Evolutionary conservation across 23 tunicate genomes (phyloP), one percentile per base, ranked within the genome.

Genomic region (Trididemnum nubilum): DNA sequence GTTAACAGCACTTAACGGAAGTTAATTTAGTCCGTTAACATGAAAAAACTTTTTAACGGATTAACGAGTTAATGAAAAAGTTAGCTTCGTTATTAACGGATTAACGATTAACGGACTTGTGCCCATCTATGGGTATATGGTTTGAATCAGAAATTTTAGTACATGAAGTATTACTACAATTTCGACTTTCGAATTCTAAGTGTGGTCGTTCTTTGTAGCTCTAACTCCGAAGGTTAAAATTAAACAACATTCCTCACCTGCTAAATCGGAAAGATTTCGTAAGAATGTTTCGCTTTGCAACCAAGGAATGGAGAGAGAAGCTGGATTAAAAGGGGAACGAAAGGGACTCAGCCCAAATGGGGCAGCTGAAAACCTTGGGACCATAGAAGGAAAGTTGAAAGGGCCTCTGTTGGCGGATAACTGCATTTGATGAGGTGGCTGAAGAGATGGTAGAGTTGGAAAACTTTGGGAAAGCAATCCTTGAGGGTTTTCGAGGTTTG

Each of bases 211-310:
- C n/a, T n/a, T n/a, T n/a, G n/a, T n/a, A n/a, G n/a, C n/a, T n/a
- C n/a, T n/a, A n/a, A n/a, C n/a, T n/a, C n/a, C n/a, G n/a, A n/a
- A n/a, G n/a, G n/a, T n/a, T n/a, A n/a, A n/a, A n/a, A n/a, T n/a
- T n/a, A n/a, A n/a, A n/a, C n/a, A n/a, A n/a, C 32, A 36, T n/a
- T 1, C 64, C 35, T 78, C 59, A 85, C 90, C 90, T 49, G 90
- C 84, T 29, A 78, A 65, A 26, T 85, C 88, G 0, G 64, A 76
- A 27, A 85, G 63, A 29, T 73, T 78, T 31, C 90, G 38, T 27
- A 85, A n/a, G 26, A 85, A 57, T 21, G 83, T 76, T 28, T 85
- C 90, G 35, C 78, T 85, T n/a, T 71, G 40, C 59, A 85, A 26
- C 83, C 83, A 77, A 0, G 82, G 80, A 2, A 76, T 1, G 1